Evolutionary conservation across 2,888 invertebrate genomes (phyloP).

Genomic region (Drosophila fungiperda): DNA sequence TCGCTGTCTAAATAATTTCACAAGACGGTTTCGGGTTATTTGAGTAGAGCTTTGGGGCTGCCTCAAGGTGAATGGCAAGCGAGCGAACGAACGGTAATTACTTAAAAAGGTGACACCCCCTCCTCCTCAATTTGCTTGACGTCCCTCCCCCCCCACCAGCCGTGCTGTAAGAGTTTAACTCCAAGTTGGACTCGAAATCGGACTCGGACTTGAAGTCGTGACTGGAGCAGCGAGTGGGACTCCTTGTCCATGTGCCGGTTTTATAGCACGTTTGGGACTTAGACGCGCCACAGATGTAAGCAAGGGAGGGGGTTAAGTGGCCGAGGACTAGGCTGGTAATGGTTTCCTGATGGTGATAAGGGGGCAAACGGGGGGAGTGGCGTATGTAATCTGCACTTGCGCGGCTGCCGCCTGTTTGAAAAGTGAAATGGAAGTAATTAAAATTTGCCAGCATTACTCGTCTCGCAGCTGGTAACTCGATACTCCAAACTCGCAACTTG

Average conservation of each 20-base stretch:
- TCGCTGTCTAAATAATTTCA: conserved; percentile 76
- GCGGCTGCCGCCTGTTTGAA: conserved; percentile 64
- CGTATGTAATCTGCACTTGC: conserved; percentile 59
- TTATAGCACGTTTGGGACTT: conserved; percentile 70
- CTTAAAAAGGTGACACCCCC: conserved; percentile 62
- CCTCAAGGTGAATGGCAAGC: conserved; percentile 75
- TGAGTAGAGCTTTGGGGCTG: conserved; percentile 62
- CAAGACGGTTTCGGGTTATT: conserved; percentile 72
- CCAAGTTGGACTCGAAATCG: conserved; percentile 15
- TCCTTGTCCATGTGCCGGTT: conserved; percentile 61
- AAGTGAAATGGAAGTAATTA: conserved; percentile 76
- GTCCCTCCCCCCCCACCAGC: too few species aligned
- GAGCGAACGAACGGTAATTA: conserved; percentile 63
- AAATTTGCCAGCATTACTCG: conserved; percentile 69
- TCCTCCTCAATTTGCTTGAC: background rate
- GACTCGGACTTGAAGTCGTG: conserved; percentile 31
- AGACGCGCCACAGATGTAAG: background rate
- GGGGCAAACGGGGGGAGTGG: too few species aligned
- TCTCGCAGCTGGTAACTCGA: conserved; percentile 5
- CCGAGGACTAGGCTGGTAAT: background rate
- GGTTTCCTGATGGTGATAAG: background rate
- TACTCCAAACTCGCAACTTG: conserved; percentile 45
- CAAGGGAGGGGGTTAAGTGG: background rate
- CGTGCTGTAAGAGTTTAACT: background rate
- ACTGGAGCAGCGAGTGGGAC: conserved; percentile 21